These are phyloP conservation scores for Amazona finschi DNA, from an alignment of 2,797 vertebrate genomes.

Conservation along the genomic window DNA sequence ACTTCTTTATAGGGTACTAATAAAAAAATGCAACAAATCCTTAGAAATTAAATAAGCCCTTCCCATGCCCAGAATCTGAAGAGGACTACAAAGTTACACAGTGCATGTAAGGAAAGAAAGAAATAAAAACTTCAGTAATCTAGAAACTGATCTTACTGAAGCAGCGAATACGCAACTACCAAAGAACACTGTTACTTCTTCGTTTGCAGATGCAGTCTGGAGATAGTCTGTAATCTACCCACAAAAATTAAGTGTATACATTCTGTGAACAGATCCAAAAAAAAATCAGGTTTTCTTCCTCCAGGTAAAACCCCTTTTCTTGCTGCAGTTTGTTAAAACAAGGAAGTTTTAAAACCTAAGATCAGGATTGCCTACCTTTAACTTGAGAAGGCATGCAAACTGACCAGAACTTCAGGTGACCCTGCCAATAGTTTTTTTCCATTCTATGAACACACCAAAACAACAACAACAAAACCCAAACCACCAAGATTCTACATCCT, in stretches of 20 bases:
- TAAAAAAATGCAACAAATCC: not conserved
- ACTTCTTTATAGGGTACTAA: not conserved
- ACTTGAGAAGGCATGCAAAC: rapidly evolving
- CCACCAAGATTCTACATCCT: not conserved
- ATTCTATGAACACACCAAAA: not conserved
- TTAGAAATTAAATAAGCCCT: not conserved
- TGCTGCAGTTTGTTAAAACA: not conserved
- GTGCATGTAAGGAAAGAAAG: not conserved
- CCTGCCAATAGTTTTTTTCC: not conserved
- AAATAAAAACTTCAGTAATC: not conserved
- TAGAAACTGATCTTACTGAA: not conserved
- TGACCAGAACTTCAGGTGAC: not conserved
- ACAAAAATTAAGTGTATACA: not conserved
- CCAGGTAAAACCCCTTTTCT: not conserved
- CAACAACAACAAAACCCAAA: not conserved
- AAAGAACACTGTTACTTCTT: not conserved
- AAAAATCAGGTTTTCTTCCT: not conserved
- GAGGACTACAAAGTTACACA: not conserved
- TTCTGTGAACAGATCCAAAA: not conserved
- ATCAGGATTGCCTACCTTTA: not conserved
- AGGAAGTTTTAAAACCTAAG: not conserved
- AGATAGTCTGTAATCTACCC: not conserved
- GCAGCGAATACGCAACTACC: not conserved
- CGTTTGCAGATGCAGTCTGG: not conserved
- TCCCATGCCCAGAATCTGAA: not conserved